Evolutionary conservation across 2,888 invertebrate genomes (phyloP).

Genomic region (Lasiommata megera): DNA sequence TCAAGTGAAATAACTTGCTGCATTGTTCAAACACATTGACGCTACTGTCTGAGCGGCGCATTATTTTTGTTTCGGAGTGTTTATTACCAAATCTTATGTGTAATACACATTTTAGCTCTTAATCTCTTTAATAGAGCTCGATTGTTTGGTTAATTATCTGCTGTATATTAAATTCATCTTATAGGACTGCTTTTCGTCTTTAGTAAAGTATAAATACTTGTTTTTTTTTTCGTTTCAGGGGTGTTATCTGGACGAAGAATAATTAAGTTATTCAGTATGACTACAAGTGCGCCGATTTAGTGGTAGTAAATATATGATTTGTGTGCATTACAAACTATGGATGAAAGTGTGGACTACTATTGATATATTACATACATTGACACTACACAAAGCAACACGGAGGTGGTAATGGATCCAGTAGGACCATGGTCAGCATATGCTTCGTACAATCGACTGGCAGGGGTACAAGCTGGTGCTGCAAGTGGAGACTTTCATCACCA

Average conservation of each 20-base stretch:
- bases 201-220: constrained; percentile 24
- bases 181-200: not conserved
- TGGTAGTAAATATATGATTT: constrained; percentile 57
- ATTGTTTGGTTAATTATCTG: not conserved
- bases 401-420: constrained; percentile 92
- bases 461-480: constrained; percentile 85
- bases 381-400: constrained; percentile 64
- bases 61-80: constrained; percentile 55
- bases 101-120: not conserved
- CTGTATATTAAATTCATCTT: not conserved
- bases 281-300: constrained; percentile 59
- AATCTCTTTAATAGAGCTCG: not conserved
- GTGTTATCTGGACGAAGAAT: constrained; percentile 54
- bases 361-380: constrained; percentile 73
- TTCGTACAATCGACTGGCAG: constrained; percentile 91
- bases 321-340: constrained; percentile 74
- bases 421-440: constrained; percentile 93
- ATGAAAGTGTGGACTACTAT: constrained; percentile 78
- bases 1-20: constrained; percentile 45
- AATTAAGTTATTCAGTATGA: constrained; percentile 51
- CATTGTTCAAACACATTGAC: constrained; percentile 70
- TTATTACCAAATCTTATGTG: constrained; percentile 9
- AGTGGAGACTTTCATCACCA: constrained; percentile 86
- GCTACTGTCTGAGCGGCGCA: constrained; percentile 70
- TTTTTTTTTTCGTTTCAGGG: constrained; percentile 70